phyloP scores from a whole-genome alignment of 2,113 vertebrate species.

The Melanocharis versteri region DNA sequence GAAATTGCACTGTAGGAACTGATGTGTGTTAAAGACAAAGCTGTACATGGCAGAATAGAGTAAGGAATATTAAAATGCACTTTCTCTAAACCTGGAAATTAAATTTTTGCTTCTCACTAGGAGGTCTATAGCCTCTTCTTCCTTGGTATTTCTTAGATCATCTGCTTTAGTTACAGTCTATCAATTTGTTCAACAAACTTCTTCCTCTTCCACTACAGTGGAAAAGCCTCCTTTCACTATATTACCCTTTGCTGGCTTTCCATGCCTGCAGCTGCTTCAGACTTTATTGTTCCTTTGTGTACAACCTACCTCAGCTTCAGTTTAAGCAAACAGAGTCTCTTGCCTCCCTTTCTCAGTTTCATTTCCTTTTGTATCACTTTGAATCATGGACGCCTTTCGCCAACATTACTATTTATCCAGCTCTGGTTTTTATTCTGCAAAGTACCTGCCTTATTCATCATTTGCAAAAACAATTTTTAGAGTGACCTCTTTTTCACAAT shows the following conservation, averaged over 20 bases:
- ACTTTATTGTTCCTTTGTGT: not conserved
- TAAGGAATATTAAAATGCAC: not conserved
- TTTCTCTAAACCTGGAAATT: not conserved
- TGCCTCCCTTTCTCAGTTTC: not conserved
- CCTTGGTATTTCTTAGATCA: not conserved
- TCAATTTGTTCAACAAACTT: not conserved
- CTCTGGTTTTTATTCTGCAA: not conserved
- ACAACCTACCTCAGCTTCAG: not conserved
- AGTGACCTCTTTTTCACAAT: not conserved
- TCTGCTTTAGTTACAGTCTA: not conserved
- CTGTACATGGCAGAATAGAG: not conserved
- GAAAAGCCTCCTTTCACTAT: not conserved
- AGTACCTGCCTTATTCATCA: not conserved
- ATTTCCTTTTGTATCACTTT: not conserved
- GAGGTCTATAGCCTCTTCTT: not conserved
- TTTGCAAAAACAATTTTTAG: not conserved
- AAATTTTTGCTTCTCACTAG: not conserved
- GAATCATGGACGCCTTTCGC: not conserved
- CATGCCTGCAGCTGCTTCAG: not conserved
- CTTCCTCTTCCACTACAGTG: not conserved
- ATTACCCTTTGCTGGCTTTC: not conserved
- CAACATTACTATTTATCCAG: not conserved
- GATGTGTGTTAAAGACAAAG: slow-evolving; percentile 3
- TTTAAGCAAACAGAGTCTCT: not conserved
- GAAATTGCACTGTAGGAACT: not conserved